Conservation (phyloP, 2,797 vertebrate genomes). For the Cheirogaleus major region DNA sequence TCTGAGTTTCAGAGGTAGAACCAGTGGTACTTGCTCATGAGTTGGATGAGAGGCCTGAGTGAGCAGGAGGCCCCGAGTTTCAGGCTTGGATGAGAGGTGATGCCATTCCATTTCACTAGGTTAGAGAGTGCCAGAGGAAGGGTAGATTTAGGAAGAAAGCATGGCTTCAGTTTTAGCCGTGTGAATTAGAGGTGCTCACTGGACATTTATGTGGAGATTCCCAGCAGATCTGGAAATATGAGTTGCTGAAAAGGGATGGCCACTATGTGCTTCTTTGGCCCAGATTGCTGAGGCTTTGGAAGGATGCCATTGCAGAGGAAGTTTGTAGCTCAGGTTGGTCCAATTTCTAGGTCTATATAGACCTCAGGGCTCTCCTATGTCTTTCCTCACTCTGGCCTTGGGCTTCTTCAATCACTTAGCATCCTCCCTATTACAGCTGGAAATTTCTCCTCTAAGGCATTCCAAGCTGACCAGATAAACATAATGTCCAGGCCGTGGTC, state of each 20-base stretch:
- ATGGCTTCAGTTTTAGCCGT: background rate
- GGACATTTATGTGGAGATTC: background rate
- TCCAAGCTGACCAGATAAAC: slow-evolving; percentile 53
- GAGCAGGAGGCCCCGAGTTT: background rate
- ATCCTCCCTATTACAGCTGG: background rate
- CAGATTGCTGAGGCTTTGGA: background rate
- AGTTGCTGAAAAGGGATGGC: background rate
- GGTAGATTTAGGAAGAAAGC: background rate
- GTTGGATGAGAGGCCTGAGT: background rate
- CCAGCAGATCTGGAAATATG: background rate
- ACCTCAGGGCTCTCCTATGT: background rate
- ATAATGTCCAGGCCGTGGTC: background rate
- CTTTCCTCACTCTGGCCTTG: background rate
- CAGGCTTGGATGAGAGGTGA: background rate
- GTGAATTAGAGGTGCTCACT: background rate
- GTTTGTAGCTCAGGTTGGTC: background rate
- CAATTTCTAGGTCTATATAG: background rate
- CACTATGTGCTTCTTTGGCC: background rate
- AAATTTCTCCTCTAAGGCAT: slow-evolving; percentile 35
- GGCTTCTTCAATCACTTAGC: background rate
- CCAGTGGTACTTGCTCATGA: background rate
- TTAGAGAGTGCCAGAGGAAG: background rate
- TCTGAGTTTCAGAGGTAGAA: background rate
- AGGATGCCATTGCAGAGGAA: background rate
- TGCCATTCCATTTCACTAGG: background rate